Base-by-base conservation (phyloP, 2,888 invertebrate genomes). In the Metellina segmentata region DNA sequence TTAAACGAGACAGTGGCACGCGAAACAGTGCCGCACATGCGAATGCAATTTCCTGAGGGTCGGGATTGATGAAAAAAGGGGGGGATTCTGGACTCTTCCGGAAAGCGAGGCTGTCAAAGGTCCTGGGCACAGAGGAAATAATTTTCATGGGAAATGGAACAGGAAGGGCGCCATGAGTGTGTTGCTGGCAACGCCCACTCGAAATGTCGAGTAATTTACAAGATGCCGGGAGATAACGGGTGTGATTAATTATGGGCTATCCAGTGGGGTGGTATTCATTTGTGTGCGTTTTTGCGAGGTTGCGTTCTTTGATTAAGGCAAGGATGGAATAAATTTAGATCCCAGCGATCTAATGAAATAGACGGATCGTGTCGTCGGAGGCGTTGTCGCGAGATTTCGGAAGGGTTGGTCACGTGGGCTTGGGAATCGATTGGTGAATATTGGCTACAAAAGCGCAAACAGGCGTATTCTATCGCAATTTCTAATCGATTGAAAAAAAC, bases 41-140 rank as follows among this genome's bases (percentile, higher is more conserved):
- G 16, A 69, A 86, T 52, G 79, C 86, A 86, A 86, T 86, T 86
- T 86, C 86, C 86, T 85, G 77, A 13, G 49, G 49, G 49, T 49
- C 7, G 49, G 48, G 49, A 49, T 48, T 75, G 4, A n/a, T 19
- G 51, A 51, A 19, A 16, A 74, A 72, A 79, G 53, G 74, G 20
- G 34, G 34, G 34, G 34, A 16, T 6, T 5, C 7, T 16, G 13
- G 16, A 61, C 61, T 61, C 16, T 8, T 5, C 61, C 61, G 61
- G 61, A 61, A 61, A 61, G 61, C 61, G 13, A 61, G 11, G 61
- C 61, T 16, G 61, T 61, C 13, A 61, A 61, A 61, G 61, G 34
- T 34, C 4, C 34, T 34, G 34, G 61, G 61, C 9, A 11, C 61
- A 61, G 61, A 61, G 61, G 61, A 61, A 61, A 61, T 16, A 61